Percentiles rank a stretch among this genome's conserved stretches.
Conservation (phyloP, 1,140 invertebrate species). For the Zaprionus ghesquierei region DNA sequence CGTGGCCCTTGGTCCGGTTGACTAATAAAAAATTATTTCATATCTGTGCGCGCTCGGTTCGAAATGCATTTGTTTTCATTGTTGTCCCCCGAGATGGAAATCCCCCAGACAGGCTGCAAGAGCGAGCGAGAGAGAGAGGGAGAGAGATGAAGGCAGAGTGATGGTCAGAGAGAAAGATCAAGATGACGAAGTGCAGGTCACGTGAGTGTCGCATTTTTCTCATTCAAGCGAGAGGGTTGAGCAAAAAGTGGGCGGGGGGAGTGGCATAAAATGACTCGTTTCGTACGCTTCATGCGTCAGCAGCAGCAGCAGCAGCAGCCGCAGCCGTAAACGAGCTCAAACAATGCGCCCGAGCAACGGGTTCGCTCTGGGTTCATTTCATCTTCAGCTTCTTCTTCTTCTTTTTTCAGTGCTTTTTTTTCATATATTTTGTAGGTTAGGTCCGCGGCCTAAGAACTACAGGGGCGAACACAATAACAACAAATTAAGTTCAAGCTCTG, state of each 20-base stretch:
- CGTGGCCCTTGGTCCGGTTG: conserved; percentile 3
- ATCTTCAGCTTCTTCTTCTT: not conserved
- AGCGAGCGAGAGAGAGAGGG: not conserved
- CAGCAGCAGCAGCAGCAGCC: not conserved
- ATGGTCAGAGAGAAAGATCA: conserved; percentile 49
- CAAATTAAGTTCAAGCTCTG: conserved; percentile 44
- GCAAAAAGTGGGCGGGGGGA: not conserved
- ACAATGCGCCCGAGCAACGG: not conserved
- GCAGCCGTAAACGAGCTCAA: conserved; percentile 7
- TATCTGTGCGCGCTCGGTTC: conserved; percentile 48
- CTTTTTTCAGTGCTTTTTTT: not conserved
- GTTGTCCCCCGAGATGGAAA: conserved; percentile 34
- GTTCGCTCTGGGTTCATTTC: not conserved
- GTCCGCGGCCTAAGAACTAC: conserved; percentile 2
- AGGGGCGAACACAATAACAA: conserved; percentile 16
- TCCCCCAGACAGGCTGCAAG: not conserved
- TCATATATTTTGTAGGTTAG: not conserved
- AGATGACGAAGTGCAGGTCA: conserved; percentile 71
- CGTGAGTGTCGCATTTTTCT: conserved; percentile 50
- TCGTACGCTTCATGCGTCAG: conserved; percentile 9
- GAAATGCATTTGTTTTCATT: conserved; percentile 74
- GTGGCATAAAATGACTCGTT: conserved; percentile 46
- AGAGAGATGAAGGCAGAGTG: not conserved
- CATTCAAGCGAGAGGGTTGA: not conserved
- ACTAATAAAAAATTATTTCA: conserved; percentile 76